These are phyloP conservation scores for Chymomyza caudatula DNA, from an alignment of 2,888 invertebrate species.

Conservation along the genomic window DNA sequence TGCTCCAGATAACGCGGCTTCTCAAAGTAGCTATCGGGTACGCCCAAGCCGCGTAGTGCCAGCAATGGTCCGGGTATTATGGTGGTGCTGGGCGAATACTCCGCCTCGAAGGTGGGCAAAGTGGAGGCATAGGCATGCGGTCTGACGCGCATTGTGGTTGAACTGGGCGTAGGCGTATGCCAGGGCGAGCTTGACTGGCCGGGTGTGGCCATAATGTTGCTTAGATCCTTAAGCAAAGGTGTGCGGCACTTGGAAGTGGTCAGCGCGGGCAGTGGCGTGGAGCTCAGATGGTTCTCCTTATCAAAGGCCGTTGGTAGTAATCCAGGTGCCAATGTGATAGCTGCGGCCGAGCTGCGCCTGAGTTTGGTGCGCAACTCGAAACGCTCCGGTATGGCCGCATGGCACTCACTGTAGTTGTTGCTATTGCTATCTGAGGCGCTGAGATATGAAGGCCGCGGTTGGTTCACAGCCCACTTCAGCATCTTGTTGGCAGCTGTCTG, in stretches of 20 bases:
- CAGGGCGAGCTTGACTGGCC: neutral
- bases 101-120: slow-evolving; percentile 76
- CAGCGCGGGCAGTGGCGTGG: slow-evolving; percentile 64
- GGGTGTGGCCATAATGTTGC: slow-evolving; percentile 64
- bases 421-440: neutral
- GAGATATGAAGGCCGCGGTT: slow-evolving; percentile 71
- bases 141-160: neutral
- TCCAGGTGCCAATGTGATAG: slow-evolving; percentile 5
- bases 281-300: slow-evolving; percentile 75
- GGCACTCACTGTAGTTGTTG: slow-evolving; percentile 26
- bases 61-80: slow-evolving; percentile 74
- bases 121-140: slow-evolving; percentile 67
- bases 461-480: slow-evolving; percentile 77
- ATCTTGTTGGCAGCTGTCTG: slow-evolving; percentile 39
- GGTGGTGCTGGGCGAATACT: slow-evolving; percentile 75
- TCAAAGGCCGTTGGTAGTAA: slow-evolving; percentile 27
- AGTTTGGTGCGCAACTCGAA: slow-evolving; percentile 17
- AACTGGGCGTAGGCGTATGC: neutral
- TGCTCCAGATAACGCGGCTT: slow-evolving; percentile 75
- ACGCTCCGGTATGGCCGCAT: slow-evolving; percentile 6
- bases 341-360: slow-evolving; percentile 33
- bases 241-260: slow-evolving; percentile 16
- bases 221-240: slow-evolving; percentile 65
- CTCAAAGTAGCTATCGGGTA: slow-evolving; percentile 77
- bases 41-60: slow-evolving; percentile 75